Evolutionary conservation across 1,140 invertebrate species (phyloP), one percentile per base, ranked within the genome.

Genomic region (Maniola jurtina): DNA sequence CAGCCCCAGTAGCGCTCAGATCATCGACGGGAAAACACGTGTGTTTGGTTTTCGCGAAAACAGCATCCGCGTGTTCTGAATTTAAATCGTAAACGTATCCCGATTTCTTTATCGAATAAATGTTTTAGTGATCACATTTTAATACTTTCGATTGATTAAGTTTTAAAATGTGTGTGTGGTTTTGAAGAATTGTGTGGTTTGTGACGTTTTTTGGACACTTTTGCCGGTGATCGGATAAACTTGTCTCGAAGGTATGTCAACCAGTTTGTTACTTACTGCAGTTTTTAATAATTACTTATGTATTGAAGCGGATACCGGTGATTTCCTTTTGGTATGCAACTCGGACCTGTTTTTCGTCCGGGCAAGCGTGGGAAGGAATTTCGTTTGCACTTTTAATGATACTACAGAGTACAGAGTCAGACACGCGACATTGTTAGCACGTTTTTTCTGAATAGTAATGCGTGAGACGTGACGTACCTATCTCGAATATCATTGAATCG

Each of bases 331-430:
- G 79, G 79, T 82, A 81, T 85, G 84, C 80, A 85, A 84, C 63
- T 58, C 47, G 72, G 77, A 88, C 84, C 80, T 75, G 85, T 86
- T 89, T 86, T 81, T 81, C 70, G 79, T 84, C 79, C 84, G 84
- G 74, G 75, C 72, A 74, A 81, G 82, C 87, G 86, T 89, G 87
- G 85, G 87, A 89, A 87, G 80, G 77, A 72, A 86, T 84, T 79
- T 76, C 66, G 72, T 73, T 83, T 79, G 78, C 74, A 78, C 77
- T 81, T 69, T 68, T 65, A 68, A 60, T 15, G 35, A 34, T 13
- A 55, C 10, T 45, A 45, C 13, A 45, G n/a, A n/a, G n/a, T n/a
- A n/a, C n/a, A n/a, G n/a, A n/a, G n/a, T n/a, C n/a, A n/a, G 42
- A 45, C 13, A 38, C 42, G 13, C 25, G 25, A 25, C 42, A 45